Percentiles rank a stretch among this genome's conserved stretches.
Evolutionary conservation across 1,140 invertebrate species (phyloP).

Genomic region (Radopholus similis): DNA sequence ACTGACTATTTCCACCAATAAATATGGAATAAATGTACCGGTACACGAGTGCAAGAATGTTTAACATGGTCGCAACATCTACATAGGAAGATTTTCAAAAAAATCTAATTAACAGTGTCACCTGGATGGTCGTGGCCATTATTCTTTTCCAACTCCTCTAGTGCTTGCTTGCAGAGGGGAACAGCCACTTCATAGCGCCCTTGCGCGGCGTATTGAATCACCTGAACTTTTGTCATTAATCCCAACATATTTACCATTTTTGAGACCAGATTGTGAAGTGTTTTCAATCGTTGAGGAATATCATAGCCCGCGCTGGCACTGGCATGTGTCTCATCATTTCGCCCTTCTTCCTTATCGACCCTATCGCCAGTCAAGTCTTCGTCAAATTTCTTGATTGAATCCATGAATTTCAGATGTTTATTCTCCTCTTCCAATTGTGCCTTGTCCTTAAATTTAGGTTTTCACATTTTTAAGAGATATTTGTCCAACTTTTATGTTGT

Average conservation of each 20-base stretch:
- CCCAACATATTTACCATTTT: too few relatives aligned
- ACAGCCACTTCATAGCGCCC: conserved; percentile 97
- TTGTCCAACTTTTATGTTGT: too few relatives aligned
- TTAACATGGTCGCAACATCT: conserved; percentile 99
- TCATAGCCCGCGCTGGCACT: conserved; percentile 95
- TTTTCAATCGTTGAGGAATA: conserved; percentile 86
- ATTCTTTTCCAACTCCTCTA: conserved; percentile 98
- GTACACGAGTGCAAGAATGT: conserved; percentile 96
- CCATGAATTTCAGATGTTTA: conserved; percentile 96
- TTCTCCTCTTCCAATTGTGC: conserved; percentile 96
- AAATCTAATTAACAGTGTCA: too few relatives aligned
- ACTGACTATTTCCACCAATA: too few relatives aligned
- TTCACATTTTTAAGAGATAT: too few relatives aligned
- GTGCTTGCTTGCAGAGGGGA: conserved; percentile 94
- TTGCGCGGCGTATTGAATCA: conserved; percentile 98
- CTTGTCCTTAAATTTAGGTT: conserved; percentile 78
- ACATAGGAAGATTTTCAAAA: too few relatives aligned
- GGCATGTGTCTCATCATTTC: conserved; percentile 65
- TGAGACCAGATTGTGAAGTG: conserved; percentile 83
- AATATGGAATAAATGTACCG: too few relatives aligned
- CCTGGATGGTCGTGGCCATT: conserved; percentile 74
- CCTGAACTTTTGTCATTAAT: too few relatives aligned
- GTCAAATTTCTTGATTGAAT: conserved; percentile 89
- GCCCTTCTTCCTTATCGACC: conserved; percentile 25
- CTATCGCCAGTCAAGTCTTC: conserved; percentile 66